Conservation (phyloP, 2,113 vertebrate genomes). For the Orycteropus afer region DNA sequence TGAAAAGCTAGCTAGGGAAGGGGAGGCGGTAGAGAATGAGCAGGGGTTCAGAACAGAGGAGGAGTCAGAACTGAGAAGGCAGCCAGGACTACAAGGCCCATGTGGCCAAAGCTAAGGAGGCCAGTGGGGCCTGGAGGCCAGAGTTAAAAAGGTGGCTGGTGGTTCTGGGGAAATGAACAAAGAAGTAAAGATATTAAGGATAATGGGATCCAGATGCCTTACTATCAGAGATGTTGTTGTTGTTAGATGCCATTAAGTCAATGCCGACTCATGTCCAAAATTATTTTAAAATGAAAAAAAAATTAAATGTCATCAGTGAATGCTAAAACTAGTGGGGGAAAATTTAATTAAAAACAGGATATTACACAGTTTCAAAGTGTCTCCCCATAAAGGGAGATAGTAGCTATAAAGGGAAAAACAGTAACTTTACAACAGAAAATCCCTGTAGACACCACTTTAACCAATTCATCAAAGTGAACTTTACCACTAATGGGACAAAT, state of each 20-base stretch:
- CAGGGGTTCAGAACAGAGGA: neutral
- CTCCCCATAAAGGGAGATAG: neutral
- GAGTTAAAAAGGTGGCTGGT: neutral
- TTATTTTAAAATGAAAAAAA: conserved; percentile 7
- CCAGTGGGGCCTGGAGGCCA: no score
- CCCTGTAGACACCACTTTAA: neutral
- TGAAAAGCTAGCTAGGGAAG: neutral
- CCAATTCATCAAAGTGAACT: neutral
- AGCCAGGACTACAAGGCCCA: neutral
- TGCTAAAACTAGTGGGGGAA: neutral
- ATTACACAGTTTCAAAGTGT: neutral
- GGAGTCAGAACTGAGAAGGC: neutral
- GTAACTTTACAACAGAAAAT: no score
- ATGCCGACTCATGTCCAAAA: neutral
- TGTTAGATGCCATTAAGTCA: no score
- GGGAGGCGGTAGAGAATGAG: neutral
- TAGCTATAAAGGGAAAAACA: neutral
- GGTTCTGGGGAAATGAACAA: neutral
- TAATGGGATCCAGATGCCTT: neutral
- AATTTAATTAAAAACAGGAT: no score
- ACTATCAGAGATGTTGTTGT: no score
- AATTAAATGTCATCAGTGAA: neutral
- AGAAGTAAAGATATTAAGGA: neutral
- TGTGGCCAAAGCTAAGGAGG: neutral
- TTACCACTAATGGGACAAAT: neutral